Percentiles rank a stretch among this genome's conserved stretches.
These are phyloP conservation scores for Scalopus aquaticus DNA, from an alignment of 2,113 vertebrate genomes.

Conservation along the genomic window DNA sequence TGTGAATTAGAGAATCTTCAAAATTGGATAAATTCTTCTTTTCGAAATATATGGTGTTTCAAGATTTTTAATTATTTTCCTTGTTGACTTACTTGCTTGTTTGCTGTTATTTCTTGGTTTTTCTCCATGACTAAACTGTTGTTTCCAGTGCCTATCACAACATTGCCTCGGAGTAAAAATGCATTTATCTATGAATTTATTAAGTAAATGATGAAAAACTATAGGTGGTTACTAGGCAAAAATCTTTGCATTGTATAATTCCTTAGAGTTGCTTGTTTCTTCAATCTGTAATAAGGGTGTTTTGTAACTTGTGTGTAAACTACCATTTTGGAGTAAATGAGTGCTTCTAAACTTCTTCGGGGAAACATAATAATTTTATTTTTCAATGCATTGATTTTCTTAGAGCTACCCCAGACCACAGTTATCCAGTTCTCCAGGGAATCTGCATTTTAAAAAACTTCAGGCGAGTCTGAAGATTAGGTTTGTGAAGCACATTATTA, in stretches of 20 bases:
- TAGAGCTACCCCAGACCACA: not conserved
- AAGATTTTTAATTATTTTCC: not conserved
- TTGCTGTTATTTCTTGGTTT: not conserved
- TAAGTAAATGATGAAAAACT: constrained; percentile 14
- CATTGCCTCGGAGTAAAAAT: not conserved
- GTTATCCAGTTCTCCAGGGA: not conserved
- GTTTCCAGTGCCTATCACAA: not conserved
- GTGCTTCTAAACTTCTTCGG: not conserved
- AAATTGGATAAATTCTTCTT: not conserved
- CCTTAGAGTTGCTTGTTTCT: not conserved
- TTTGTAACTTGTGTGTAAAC: not conserved
- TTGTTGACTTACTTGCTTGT: not conserved
- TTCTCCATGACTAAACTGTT: not conserved
- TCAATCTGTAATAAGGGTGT: not conserved
- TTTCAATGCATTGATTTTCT: not conserved
- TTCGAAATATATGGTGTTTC: not conserved
- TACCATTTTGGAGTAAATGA: not conserved
- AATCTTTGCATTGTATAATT: not conserved
- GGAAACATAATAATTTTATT: constrained; percentile 8
- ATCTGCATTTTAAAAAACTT: not conserved
- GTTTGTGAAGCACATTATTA: not conserved
- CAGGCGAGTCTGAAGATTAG: not conserved
- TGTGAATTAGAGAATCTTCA: not conserved
- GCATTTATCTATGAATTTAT: not conserved
- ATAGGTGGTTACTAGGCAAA: not conserved